Evolutionary conservation across 2,113 vertebrate species (phyloP), one percentile per base, ranked within the genome.

Genomic region (Pygoscelis adeliae): DNA sequence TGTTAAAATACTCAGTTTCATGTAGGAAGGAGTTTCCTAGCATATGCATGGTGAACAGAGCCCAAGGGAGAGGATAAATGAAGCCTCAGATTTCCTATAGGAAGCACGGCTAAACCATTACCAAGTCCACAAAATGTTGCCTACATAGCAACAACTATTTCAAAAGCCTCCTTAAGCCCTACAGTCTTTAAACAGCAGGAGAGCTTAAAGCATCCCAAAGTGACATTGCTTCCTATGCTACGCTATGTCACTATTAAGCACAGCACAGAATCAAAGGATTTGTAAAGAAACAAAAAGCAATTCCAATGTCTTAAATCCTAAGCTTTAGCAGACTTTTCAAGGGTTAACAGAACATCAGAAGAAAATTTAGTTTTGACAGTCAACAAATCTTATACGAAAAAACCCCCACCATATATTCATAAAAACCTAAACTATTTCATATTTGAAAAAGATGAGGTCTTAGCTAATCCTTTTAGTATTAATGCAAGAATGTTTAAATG

Each of bases 331-430:
- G 18, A 79, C 7, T 4, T 69, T 59, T 32, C 44, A 66, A 10
- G 2, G 8, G 32, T 71, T 85, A 69, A 88, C 8, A 58, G 38
- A 72, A 53, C 6, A 63, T 42, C 21, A 27, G 14, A 79, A 91
- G 14, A 82, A 63, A 91, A 94, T 58, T 76, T 46, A 21, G 8
- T 66, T 96, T 55, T 69, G 30, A 46, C 3, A 82, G 47, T 50
- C 20, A 65, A 55, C 15, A 42, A 38, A 87, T 32, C 34, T 87
- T 18, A 0, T 6, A n/a, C 26, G 42, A 63, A 62, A 59, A 52
- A 83, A 53, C 4, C 0, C 32, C n/a, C 26, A 66, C 11, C 4
- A 15, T 0, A 0, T 58, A 89, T 52, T 55, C 90, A 61, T 55
- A 63, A 61, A 77, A 50, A 6, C 9, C 8, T 38, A 16, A 69